Evolutionary conservation across 2,888 invertebrate genomes (phyloP).

Genomic region (Erpobdella octoculata): DNA sequence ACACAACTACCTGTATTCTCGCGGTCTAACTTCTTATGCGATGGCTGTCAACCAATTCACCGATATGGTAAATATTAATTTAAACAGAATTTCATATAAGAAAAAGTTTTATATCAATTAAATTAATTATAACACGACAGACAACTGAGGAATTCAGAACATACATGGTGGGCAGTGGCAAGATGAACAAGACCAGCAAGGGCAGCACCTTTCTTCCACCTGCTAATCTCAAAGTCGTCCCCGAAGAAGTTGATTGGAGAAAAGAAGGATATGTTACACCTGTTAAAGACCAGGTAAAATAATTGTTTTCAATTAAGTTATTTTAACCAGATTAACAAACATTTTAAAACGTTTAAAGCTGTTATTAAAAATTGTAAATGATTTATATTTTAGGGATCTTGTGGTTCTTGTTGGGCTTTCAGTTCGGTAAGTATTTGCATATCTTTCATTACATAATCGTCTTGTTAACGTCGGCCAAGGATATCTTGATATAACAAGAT

Average conservation of each 20-base stretch:
- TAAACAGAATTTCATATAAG: neutral
- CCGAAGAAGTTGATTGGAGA: conserved; percentile 43
- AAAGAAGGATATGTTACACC: conserved; percentile 44
- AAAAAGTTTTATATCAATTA: neutral
- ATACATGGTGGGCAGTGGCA: conserved; percentile 33
- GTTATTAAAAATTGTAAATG: neutral
- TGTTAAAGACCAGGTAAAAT: conserved; percentile 41
- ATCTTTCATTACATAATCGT: neutral
- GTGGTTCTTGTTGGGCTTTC: conserved; percentile 27
- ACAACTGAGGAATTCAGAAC: conserved; percentile 29
- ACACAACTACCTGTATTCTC: conserved; percentile 36
- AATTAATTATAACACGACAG: conserved; percentile 17
- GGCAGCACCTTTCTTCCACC: conserved; percentile 28
- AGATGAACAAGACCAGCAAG: conserved; percentile 19
- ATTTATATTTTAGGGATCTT: conserved; percentile 10
- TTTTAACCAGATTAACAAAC: neutral
- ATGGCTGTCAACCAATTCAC: conserved; percentile 39
- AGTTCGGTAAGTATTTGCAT: conserved; percentile 15
- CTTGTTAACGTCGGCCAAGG: neutral
- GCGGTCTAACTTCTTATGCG: conserved; percentile 35
- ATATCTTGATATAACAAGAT: too few species aligned
- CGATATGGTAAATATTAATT: conserved; percentile 37
- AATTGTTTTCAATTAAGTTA: neutral
- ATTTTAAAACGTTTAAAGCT: neutral
- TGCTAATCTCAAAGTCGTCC: conserved; percentile 31